Evolutionary conservation across 2,797 vertebrate genomes (phyloP).

Genomic region (Coregonus sp.): DNA sequence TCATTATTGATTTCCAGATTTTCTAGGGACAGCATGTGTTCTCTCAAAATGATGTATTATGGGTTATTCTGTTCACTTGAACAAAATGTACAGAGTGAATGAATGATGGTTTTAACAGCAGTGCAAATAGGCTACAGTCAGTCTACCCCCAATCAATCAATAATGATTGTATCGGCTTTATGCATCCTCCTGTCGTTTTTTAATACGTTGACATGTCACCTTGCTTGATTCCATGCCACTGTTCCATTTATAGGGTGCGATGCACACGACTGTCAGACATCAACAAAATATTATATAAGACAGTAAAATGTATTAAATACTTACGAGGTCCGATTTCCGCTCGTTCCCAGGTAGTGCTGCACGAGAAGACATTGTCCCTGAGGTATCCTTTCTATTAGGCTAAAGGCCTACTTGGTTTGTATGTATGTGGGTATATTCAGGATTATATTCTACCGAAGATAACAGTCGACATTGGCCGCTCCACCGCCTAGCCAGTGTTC

Average conservation of each 20-base stretch:
- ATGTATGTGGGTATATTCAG: conserved; percentile 7
- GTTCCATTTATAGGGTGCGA: conserved; percentile 23
- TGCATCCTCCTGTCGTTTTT: neutral
- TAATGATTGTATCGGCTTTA: neutral
- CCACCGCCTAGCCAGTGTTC: conserved; percentile 24
- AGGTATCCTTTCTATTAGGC: conserved; percentile 49
- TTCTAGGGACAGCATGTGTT: conserved; percentile 8
- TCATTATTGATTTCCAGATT: neutral
- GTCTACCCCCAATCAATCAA: neutral
- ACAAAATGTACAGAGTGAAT: neutral
- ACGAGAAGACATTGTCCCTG: conserved; percentile 86
- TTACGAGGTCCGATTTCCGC: conserved; percentile 86
- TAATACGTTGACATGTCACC: neutral
- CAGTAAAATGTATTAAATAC: conserved; percentile 49
- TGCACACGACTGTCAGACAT: neutral
- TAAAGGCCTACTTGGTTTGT: conserved; percentile 18
- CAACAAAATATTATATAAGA: neutral
- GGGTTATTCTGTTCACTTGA: neutral
- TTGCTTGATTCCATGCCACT: conserved; percentile 40
- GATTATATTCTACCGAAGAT: conserved; percentile 27
- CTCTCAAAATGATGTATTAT: neutral
- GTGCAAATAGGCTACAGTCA: neutral
- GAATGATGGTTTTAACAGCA: neutral
- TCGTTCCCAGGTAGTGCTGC: conserved; percentile 84
- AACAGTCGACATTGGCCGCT: conserved; percentile 45